A percentile compares a stretch with the other conserved stretches of the same genome.
Conservation (phyloP, 2,888 invertebrate genomes). For the Hyposoter dolosus region DNA sequence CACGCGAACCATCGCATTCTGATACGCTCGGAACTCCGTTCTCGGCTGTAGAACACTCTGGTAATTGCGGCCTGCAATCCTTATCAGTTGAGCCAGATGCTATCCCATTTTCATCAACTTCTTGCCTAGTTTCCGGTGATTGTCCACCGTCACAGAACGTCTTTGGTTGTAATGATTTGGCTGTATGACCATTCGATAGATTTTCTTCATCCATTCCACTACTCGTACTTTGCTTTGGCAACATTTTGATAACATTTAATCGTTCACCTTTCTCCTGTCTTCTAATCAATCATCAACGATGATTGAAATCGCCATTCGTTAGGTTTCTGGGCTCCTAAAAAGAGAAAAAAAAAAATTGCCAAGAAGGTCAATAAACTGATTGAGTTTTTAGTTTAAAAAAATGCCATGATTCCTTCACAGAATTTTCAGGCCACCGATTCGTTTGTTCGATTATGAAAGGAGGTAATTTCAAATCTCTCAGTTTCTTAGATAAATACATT, state of each 20-base stretch:
- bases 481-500: background rate
- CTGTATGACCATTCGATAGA: conserved; percentile 39
- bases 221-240: conserved; percentile 59
- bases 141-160: background rate
- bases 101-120: conserved; percentile 41
- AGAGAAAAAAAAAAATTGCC: background rate
- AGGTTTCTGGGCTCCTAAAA: background rate
- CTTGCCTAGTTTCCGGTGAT: conserved; percentile 1
- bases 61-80: background rate
- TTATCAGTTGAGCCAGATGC: background rate
- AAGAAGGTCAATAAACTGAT: background rate
- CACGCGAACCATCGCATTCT: background rate
- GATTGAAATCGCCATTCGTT: background rate
- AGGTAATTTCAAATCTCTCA: background rate
- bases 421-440: background rate
- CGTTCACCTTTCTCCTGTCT: background rate
- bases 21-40: conserved; percentile 19
- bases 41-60: conserved; percentile 24
- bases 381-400: background rate
- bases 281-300: background rate
- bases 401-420: background rate
- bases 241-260: conserved; percentile 60
- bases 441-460: background rate
- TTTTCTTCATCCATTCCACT: conserved; percentile 47
- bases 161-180: conserved; percentile 21